Base-by-base conservation (phyloP, 2,888 invertebrate species). In the Drosophila seclusa region DNA sequence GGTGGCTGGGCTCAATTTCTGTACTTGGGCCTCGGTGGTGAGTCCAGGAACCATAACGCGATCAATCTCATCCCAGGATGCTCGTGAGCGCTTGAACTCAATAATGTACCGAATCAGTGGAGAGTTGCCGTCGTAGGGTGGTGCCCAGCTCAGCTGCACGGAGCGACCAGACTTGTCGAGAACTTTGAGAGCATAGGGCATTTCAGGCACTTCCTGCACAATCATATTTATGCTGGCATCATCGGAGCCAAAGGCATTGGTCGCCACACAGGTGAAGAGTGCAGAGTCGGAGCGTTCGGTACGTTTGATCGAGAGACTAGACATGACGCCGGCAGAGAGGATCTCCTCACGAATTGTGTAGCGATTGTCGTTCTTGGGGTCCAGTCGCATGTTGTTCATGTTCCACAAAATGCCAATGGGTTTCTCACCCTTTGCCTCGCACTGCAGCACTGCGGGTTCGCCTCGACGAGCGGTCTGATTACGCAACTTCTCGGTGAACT, bases 141-240 rank as follows among this genome's bases (percentile, higher is more conserved):
- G 96, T 24, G 97, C 97, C 98, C 98, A 98, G 21, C 97, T 97
- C 31, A 98, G 93, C 92, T 98, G 98, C 61, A 98, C 98, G 1
- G 97, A 97, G 80, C 97, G 95, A 77, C 98, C 98, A 61, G 97
- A 97, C 94, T 98, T 98, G 93, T 98, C 98, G 76, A 98, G 94
- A 34, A 98, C 97, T 95, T 98, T 95, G 68, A 98, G 93, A 61
- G 97, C 97, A 90, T 97, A 97, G 0, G 98, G 98, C 76, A 97
- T 96, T 94, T 98, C 98, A 31, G 92, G 92, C 76, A 91, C 93
- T 95, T 97, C 97, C 95, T 98, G 98, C 80, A 98, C 96, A 81
- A 98, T 98, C 95, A 98, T 96, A 92, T 98, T 98, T 90, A 98
- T 98, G 93, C 97, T 98, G n/a, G 98, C 97, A 89, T 98, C 98